Percentiles rank a stretch among this genome's conserved stretches.
phyloP scores from a whole-genome alignment of 2,888 invertebrate species.

The Dilophus febrilis region DNA sequence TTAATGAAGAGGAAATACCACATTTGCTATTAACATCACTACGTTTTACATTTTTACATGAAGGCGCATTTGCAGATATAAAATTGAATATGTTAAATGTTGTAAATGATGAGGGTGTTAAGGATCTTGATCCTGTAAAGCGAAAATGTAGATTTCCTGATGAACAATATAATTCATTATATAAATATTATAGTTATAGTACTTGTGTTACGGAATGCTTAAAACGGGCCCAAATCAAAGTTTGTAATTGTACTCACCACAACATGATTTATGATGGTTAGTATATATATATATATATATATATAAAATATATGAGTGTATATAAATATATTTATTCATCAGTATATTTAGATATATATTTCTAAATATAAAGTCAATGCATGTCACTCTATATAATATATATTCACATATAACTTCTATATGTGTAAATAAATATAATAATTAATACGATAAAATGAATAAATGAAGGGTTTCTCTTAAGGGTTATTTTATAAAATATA shows the following conservation, averaged over 20 bases:
- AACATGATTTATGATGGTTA: constrained; percentile 42
- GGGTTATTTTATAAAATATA: no score
- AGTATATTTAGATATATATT: no score
- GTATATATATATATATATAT: no score
- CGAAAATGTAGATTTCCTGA: constrained; percentile 52
- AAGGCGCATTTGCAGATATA: constrained; percentile 10
- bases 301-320: no score
- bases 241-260: constrained; percentile 49
- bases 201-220: constrained; percentile 52
- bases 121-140: constrained; percentile 37
- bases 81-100: constrained; percentile 36
- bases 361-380: no score
- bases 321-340: no score
- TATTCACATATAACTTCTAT: no score
- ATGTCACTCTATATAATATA: no score
- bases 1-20: constrained; percentile 25
- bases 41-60: constrained; percentile 6
- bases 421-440: no score
- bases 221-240: constrained; percentile 37
- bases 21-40: constrained; percentile 15
- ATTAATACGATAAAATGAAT: no score
- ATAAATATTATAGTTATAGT: constrained; percentile 51
- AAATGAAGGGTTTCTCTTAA: no score
- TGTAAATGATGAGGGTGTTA: constrained; percentile 45
- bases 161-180: constrained; percentile 41